These are phyloP conservation scores for Gobio occitaniae DNA, from an alignment of 2,797 vertebrate genomes.

Conservation along the genomic window DNA sequence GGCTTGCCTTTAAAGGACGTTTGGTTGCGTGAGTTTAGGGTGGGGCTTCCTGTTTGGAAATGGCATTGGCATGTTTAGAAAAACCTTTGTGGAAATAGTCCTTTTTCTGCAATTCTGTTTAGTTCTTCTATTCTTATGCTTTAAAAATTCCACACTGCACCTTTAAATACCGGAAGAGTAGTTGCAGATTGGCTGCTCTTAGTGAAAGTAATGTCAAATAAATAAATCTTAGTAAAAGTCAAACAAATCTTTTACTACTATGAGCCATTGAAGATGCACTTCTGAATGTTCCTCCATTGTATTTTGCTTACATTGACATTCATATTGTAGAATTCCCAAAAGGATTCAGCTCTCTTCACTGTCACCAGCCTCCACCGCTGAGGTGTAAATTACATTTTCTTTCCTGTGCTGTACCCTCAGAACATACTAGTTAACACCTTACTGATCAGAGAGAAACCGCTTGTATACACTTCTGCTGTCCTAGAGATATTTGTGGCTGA, in stretches of 20 bases:
- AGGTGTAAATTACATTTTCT: conserved; percentile 39
- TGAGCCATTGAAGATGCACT: neutral
- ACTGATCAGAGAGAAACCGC: conserved; percentile 6
- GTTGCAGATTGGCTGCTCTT: neutral
- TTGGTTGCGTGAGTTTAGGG: neutral
- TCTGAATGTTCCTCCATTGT: neutral
- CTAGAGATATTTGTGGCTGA: neutral
- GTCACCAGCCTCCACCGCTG: neutral
- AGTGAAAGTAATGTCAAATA: neutral
- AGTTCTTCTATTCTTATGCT: neutral
- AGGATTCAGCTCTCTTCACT: conserved; percentile 18
- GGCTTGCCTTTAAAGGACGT: neutral
- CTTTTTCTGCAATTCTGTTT: neutral
- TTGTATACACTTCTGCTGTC: neutral
- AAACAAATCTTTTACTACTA: neutral
- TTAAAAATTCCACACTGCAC: neutral
- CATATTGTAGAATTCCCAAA: conserved; percentile 30
- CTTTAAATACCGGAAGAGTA: neutral
- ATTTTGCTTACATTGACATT: conserved; percentile 22
- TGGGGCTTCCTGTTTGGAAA: neutral
- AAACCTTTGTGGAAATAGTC: neutral
- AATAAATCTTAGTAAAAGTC: neutral
- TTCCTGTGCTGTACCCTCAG: neutral
- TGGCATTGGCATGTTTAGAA: neutral
- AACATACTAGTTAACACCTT: conserved; percentile 7